A percentile compares a stretch with the other conserved stretches of the same genome.
Evolutionary conservation across 2,113 vertebrate species (phyloP).

Genomic region (Chrysemys picta): DNA sequence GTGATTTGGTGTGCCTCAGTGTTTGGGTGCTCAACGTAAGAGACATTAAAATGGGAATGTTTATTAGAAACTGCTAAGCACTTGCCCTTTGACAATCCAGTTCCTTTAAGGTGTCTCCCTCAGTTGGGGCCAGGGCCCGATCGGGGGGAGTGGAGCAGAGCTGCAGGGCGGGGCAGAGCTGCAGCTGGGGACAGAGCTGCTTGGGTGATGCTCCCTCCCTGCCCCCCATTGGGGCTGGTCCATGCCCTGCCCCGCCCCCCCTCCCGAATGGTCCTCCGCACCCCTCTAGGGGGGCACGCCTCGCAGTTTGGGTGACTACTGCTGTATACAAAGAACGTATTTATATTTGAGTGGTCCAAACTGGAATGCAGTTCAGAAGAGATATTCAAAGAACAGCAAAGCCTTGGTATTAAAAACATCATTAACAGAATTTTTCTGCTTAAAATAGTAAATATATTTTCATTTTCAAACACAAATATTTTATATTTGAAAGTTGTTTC

Average conservation of each 20-base stretch:
- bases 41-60: too few species aligned
- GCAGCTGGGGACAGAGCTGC: too few species aligned
- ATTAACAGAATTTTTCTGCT: neutral
- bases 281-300: too few species aligned
- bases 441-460: neutral
- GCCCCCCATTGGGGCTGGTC: too few species aligned
- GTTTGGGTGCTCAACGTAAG: neutral
- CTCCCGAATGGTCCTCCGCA: too few species aligned
- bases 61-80: neutral
- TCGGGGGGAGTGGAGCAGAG: too few species aligned
- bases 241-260: too few species aligned
- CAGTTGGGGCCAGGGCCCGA: neutral
- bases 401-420: neutral
- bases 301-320: too few species aligned
- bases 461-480: neutral
- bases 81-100: neutral
- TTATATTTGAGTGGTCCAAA: slow-evolving; percentile 4
- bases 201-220: too few species aligned
- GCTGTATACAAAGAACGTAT: neutral
- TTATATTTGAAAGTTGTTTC: neutral
- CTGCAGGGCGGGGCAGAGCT: too few species aligned
- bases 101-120: neutral
- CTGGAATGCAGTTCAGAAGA: neutral
- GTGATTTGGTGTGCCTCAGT: neutral
- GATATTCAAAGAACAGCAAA: neutral